Evolutionary conservation across 2,797 vertebrate species (phyloP).

Genomic region (Threskiornis aethiopicus): DNA sequence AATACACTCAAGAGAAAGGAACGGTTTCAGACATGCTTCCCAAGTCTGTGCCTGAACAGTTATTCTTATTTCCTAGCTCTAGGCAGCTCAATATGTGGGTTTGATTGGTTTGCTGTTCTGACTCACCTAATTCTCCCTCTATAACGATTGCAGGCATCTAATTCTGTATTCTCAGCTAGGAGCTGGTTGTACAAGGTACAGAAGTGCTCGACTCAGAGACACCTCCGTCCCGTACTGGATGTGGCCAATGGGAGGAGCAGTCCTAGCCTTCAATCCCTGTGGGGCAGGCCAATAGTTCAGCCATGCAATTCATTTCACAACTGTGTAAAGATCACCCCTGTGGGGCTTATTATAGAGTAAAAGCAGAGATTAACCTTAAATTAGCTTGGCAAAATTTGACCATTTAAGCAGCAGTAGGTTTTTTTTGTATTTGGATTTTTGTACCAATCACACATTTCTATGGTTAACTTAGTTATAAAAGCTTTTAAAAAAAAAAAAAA

Average conservation of each 20-base stretch:
- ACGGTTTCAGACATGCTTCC: neutral
- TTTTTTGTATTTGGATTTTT: neutral
- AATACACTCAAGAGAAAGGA: neutral
- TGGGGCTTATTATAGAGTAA: neutral
- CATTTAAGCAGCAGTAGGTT: neutral
- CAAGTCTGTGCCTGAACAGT: neutral
- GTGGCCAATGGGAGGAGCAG: neutral
- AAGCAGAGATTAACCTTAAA: constrained; percentile 11
- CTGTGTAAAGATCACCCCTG: neutral
- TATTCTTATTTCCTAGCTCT: neutral
- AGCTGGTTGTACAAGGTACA: neutral
- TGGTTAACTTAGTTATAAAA: neutral
- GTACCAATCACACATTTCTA: neutral
- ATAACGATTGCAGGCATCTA: neutral
- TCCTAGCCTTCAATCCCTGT: neutral
- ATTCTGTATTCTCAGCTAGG: neutral
- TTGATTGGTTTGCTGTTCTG: neutral
- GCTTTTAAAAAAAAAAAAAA: neutral
- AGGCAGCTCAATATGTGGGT: neutral
- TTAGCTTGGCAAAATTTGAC: neutral
- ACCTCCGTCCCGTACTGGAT: neutral
- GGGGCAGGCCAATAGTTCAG: neutral
- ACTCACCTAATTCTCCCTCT: constrained; percentile 18
- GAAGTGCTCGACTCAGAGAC: neutral
- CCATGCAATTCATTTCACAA: neutral